Evolutionary conservation across 2,888 invertebrate genomes (phyloP), one percentile per base, ranked within the genome.

Genomic region (Drosophila anomalata): DNA sequence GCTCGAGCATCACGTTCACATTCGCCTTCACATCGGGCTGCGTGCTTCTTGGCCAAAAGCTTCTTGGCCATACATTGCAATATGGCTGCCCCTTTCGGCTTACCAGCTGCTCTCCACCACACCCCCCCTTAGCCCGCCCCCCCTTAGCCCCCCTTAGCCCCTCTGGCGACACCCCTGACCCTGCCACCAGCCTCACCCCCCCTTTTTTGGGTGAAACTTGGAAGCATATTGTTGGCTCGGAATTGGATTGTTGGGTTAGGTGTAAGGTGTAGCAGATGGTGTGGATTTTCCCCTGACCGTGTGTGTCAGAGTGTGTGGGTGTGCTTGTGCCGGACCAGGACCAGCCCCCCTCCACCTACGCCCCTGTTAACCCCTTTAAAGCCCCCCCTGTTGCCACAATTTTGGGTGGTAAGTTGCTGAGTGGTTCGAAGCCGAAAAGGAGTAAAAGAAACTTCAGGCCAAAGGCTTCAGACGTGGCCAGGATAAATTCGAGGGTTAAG

Each of bases 181-280:
- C 17, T 9, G 44, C 31, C 53, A 22, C 33, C 33, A 48, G 12
- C 17, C 24, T 31, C 6, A 22, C 50, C 61, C 24, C 54, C 24
- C 2, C 41, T 9, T 29, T 24, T 29, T 26, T 26, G 33, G 12
- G 4, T 9, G 29, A 31, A 63, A 65, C 42, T 51, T 33, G 51
- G 44, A 73, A 87, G 83, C 83, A 83, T 83, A 87, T 87, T 83
- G 82, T 85, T 87, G 76, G 70, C 76, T 78, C 68, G 59, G 87
- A 88, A 84, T 87, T 83, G 84, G 84, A 83, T 84, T 84, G 88
- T 86, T 88, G 83, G 88, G 78, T 87, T 88, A 88, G 87, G 41
- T 42, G 88, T 86, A 86, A 83, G 84, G 83, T 86, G 88, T 78
- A 86, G 80, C 88, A 88, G 87, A 83, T 88, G 88, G 84, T 75